A percentile compares a stretch with the other conserved stretches of the same genome.
phyloP scores from a whole-genome alignment of 2,113 vertebrate species.

The Hippocampus comes region DNA sequence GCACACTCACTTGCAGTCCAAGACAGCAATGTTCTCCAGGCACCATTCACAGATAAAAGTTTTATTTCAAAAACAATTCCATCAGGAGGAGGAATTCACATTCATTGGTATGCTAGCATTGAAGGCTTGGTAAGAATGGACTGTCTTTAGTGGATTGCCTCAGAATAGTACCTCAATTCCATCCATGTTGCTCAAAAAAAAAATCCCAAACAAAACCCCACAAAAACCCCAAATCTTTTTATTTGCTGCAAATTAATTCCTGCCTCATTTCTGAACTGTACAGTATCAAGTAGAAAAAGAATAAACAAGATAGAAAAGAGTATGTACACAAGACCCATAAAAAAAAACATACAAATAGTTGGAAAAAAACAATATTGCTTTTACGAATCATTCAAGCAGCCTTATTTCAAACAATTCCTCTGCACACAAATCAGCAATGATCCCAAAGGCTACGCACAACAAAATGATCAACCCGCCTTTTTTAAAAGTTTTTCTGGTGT shows the following conservation, averaged over 20 bases:
- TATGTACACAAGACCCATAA: constrained; percentile 36
- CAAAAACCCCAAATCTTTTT: constrained; percentile 38
- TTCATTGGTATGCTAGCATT: constrained; percentile 73
- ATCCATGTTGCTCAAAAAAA: constrained; percentile 43
- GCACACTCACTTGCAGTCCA: constrained; percentile 19
- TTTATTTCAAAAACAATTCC: constrained; percentile 69
- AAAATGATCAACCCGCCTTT: constrained; percentile 21
- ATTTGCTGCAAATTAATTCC: constrained; percentile 54
- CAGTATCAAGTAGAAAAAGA: constrained; percentile 56
- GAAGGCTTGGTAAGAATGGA: constrained; percentile 52
- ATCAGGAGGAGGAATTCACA: constrained; percentile 66
- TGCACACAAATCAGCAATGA: constrained; percentile 25
- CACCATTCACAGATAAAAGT: constrained; percentile 50
- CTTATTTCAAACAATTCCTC: constrained; percentile 22
- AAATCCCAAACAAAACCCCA: constrained; percentile 10
- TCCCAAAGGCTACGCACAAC: constrained; percentile 15
- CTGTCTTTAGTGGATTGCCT: constrained; percentile 27
- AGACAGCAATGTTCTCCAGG: constrained; percentile 20
- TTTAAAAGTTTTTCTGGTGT: neutral
- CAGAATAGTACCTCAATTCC: constrained; percentile 33
- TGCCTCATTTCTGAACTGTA: constrained; percentile 48
- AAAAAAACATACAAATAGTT: constrained; percentile 26
- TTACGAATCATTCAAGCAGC: constrained; percentile 38
- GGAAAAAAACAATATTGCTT: constrained; percentile 31
- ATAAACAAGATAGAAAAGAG: constrained; percentile 56